A percentile compares a stretch with the other conserved stretches of the same genome.
phyloP scores from a whole-genome alignment of 2,113 vertebrate genomes.

The Pipra filicauda region DNA sequence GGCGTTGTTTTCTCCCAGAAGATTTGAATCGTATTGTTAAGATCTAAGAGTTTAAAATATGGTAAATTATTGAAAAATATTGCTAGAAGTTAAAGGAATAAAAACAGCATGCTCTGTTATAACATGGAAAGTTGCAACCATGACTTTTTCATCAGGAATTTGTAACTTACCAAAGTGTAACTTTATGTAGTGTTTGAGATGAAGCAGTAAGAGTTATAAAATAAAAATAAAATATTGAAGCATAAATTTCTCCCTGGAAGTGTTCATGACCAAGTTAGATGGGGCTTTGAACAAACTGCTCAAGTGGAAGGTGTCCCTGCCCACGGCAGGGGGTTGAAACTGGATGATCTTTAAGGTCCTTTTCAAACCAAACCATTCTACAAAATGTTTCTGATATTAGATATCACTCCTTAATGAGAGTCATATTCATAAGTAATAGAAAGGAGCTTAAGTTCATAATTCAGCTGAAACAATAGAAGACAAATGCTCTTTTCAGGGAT shows the following conservation, averaged over 20 bases:
- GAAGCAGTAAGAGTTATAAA: not conserved
- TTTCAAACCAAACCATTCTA: not conserved
- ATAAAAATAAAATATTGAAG: not conserved
- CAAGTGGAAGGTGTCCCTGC: not conserved
- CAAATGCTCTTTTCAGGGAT: not conserved
- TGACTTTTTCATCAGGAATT: not conserved
- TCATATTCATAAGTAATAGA: not conserved
- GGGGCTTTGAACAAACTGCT: not conserved
- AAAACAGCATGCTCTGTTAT: not conserved
- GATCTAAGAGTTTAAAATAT: not conserved
- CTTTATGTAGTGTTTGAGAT: not conserved
- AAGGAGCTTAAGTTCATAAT: not conserved
- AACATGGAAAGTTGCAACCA: not conserved
- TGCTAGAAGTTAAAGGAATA: not conserved
- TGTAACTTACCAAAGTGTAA: not conserved
- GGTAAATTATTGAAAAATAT: not conserved
- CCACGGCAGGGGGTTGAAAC: accelerated
- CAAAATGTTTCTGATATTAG: not conserved
- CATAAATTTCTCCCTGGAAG: not conserved
- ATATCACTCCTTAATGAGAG: not conserved
- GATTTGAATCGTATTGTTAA: not conserved
- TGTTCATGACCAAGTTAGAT: not conserved
- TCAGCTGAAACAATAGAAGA: not conserved
- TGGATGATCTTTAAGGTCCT: not conserved
- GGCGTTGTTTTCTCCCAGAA: not conserved